Percentiles rank a stretch among this genome's conserved stretches.
Evolutionary conservation across 2,888 invertebrate genomes (phyloP).

Genomic region (Yponomeuta cagnagella): DNA sequence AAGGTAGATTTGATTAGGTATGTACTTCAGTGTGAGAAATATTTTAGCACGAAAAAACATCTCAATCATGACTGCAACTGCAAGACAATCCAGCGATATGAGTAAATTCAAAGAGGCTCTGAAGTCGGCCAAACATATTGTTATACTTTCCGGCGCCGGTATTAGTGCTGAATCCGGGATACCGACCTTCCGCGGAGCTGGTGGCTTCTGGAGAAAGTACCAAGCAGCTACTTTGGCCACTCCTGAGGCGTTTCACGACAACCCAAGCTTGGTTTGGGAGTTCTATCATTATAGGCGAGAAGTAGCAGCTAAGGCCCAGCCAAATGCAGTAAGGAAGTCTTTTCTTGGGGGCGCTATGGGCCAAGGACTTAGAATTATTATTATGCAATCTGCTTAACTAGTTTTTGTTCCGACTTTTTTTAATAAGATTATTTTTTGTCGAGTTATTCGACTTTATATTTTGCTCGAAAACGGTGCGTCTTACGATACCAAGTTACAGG

Average conservation of each 20-base stretch:
- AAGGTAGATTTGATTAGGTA: constrained; percentile 22
- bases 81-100: constrained; percentile 54
- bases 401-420: too few relatives aligned
- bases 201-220: constrained; percentile 88
- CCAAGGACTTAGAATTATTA: too few relatives aligned
- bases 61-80: constrained; percentile 28
- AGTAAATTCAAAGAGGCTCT: constrained; percentile 74
- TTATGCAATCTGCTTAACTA: too few relatives aligned
- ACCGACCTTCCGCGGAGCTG: constrained; percentile 89
- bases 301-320: constrained; percentile 81
- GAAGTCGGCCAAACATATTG: constrained; percentile 77
- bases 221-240: constrained; percentile 80
- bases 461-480: too few relatives aligned
- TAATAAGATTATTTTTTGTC: too few relatives aligned
- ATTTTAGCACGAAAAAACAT: constrained; percentile 13
- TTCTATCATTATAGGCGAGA: constrained; percentile 91
- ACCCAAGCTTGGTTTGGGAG: constrained; percentile 91
- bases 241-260: constrained; percentile 80
- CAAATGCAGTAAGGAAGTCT: constrained; percentile 75
- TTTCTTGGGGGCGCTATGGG: too few relatives aligned
- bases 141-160: constrained; percentile 86
- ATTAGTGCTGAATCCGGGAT: constrained; percentile 91
- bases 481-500: too few relatives aligned
- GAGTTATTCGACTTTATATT: too few relatives aligned
- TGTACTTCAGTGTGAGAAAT: constrained; percentile 36